phyloP scores from a whole-genome alignment of 1,140 invertebrate genomes.

The Hyles vespertilio region DNA sequence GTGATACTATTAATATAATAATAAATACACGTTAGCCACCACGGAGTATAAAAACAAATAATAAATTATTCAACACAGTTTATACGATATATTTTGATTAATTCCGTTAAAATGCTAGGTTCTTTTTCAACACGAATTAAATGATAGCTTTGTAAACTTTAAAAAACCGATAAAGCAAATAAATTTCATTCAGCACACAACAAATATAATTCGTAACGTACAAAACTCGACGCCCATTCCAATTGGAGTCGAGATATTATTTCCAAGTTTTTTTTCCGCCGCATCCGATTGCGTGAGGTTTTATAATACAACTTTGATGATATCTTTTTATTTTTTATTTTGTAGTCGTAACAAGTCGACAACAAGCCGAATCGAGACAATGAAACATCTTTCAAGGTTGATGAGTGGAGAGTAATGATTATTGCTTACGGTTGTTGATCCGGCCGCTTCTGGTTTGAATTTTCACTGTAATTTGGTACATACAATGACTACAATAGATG shows the following conservation, averaged over 20 bases:
- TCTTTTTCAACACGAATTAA: too few relatives aligned
- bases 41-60: too few relatives aligned
- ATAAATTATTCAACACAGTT: too few relatives aligned
- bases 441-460: conserved; percentile 6
- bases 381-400: conserved; percentile 65
- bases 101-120: too few relatives aligned
- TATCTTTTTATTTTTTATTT: conserved; percentile 53
- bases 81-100: too few relatives aligned
- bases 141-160: too few relatives aligned
- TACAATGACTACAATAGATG: not conserved
- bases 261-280: conserved; percentile 29
- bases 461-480: conserved; percentile 6
- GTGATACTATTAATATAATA: too few relatives aligned
- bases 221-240: conserved; percentile 14
- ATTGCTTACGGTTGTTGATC: conserved; percentile 60
- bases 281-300: conserved; percentile 53
- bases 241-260: conserved; percentile 33
- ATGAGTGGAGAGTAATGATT: conserved; percentile 67
- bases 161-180: not conserved
- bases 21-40: too few relatives aligned
- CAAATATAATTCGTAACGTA: conserved; percentile 5
- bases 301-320: conserved; percentile 61
- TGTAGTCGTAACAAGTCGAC: conserved; percentile 64
- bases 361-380: conserved; percentile 69
- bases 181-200: not conserved